Evolutionary conservation across 2,113 vertebrate genomes (phyloP).

Genomic region (Cettia cetti): DNA sequence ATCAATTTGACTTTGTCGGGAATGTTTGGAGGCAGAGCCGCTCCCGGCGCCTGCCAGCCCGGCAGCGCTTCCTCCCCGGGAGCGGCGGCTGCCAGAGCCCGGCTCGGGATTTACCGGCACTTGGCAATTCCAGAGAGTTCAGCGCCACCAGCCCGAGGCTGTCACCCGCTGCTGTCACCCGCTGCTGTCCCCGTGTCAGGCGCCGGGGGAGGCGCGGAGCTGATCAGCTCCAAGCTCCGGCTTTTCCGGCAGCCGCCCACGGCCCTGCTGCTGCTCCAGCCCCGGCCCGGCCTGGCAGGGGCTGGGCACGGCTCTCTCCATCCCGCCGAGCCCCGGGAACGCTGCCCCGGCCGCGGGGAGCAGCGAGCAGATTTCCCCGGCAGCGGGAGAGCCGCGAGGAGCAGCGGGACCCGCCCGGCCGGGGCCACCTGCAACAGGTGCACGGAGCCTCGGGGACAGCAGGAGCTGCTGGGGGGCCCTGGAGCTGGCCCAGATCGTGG

Average conservation of each 20-base stretch:
- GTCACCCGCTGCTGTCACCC: background rate
- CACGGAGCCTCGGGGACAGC: background rate
- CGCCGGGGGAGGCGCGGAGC: background rate
- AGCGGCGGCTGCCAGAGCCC: background rate
- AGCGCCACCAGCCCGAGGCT: background rate
- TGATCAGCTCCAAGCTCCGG: background rate
- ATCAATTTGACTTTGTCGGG: background rate
- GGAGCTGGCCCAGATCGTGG: rapidly evolving
- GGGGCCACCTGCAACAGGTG: background rate
- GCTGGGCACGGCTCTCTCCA: background rate
- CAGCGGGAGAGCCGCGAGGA: background rate
- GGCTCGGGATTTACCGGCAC: background rate
- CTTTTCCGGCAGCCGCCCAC: background rate
- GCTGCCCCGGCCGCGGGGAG: background rate
- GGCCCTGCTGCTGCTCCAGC: background rate
- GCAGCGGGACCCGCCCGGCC: background rate
- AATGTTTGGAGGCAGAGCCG: background rate
- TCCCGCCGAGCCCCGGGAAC: background rate
- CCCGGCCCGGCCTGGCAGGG: background rate
- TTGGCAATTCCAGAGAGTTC: background rate
- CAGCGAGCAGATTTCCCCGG: background rate
- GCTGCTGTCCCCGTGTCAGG: background rate
- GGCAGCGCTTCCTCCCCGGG: background rate
- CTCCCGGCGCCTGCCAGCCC: background rate
- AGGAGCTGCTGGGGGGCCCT: rapidly evolving